A percentile compares a stretch with the other conserved stretches of the same genome.
Conservation (phyloP, 2,113 vertebrate genomes). For the human (Homo sapiens) region DNA sequence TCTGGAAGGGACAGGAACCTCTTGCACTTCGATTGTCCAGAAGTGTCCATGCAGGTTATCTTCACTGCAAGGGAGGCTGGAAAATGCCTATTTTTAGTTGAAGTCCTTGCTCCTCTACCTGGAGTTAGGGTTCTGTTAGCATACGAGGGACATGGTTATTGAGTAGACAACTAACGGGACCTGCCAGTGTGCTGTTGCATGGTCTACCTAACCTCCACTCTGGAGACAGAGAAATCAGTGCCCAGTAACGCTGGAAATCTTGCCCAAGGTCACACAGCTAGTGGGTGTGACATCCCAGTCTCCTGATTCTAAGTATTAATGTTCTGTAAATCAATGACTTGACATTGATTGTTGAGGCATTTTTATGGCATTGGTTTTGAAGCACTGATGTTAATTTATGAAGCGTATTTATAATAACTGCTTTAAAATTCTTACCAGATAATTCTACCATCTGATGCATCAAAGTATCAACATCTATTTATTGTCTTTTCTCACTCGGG, state of each 20-base stretch:
- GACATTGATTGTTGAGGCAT: not conserved
- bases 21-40: rapidly evolving
- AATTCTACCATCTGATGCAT: not conserved
- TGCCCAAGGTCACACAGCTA: not conserved
- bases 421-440: too few relatives aligned
- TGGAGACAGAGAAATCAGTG: not conserved
- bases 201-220: too few relatives aligned
- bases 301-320: not conserved
- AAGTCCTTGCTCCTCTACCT: not conserved
- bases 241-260: not conserved
- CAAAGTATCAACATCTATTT: rapidly evolving
- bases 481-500: rapidly evolving
- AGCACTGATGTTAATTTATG: not conserved
- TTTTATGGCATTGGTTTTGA: not conserved
- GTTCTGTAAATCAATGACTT: not conserved
- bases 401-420: not conserved
- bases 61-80: not conserved
- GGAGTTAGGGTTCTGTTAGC: too few relatives aligned
- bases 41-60: not conserved
- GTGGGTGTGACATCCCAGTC: not conserved
- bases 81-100: rapidly evolving
- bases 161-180: rapidly evolving
- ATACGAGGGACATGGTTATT: too few relatives aligned
- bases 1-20: not conserved
- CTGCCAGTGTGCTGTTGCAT: rapidly evolving